Evolutionary conservation across 1,140 invertebrate genomes (phyloP).

Genomic region (Temnothorax curvispinosus): DNA sequence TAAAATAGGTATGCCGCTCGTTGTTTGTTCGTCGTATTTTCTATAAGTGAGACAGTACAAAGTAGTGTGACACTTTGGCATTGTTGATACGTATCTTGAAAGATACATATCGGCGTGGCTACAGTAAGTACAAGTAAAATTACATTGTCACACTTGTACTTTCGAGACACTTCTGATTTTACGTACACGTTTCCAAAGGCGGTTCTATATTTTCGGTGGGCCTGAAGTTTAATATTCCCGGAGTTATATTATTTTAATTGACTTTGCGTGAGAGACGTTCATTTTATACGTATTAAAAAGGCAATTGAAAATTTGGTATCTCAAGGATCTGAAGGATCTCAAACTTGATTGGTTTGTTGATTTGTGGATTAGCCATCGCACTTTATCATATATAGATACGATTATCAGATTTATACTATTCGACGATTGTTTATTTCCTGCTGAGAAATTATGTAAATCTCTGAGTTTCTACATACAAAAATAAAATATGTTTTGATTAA

Average conservation of each 20-base stretch:
- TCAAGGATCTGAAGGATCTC: neutral
- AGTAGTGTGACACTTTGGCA: constrained; percentile 26
- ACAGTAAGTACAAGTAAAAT: neutral
- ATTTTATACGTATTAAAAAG: neutral
- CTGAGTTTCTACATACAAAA: constrained; percentile 21
- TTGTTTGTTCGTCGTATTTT: constrained; percentile 31
- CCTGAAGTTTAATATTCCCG: neutral
- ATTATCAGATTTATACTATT: neutral
- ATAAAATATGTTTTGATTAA: constrained; percentile 32
- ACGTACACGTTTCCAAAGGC: neutral
- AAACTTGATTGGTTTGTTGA: neutral
- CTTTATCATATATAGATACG: neutral
- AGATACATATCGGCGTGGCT: neutral
- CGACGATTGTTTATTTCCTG: neutral
- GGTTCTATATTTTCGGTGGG: neutral
- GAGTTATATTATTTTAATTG: neutral
- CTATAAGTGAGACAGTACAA: constrained; percentile 36
- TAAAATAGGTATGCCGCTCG: neutral
- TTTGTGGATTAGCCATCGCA: neutral
- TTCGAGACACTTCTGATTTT: neutral
- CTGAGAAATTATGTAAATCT: constrained; percentile 14
- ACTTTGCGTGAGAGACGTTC: neutral
- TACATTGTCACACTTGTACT: neutral
- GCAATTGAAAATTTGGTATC: neutral
- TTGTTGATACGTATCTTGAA: neutral